Percentiles rank a stretch among this genome's conserved stretches.
Conservation (phyloP, 2,797 vertebrate species). For the Passerculus sandwichensis region DNA sequence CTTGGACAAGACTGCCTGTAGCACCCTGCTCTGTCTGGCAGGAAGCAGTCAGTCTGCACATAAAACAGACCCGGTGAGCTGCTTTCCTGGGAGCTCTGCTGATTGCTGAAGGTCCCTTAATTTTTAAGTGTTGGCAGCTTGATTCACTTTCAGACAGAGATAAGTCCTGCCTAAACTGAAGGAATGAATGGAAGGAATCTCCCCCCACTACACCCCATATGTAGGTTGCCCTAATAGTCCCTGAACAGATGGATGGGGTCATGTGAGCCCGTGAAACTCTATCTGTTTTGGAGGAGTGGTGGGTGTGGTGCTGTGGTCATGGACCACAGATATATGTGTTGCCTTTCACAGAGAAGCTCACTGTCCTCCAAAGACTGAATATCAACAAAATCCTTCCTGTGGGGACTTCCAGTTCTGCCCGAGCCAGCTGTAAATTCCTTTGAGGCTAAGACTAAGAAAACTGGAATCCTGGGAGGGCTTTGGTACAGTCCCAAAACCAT, state of each 20-base stretch:
- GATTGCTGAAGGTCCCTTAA: not conserved
- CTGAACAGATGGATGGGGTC: not conserved
- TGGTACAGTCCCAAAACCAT: conserved; percentile 52
- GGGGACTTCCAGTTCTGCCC: conserved; percentile 53
- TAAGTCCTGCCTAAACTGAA: not conserved
- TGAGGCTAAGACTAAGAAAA: conserved; percentile 65
- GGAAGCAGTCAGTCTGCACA: not conserved
- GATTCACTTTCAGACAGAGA: not conserved
- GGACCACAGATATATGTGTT: not conserved
- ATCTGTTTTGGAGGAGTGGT: not conserved
- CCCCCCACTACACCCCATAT: not conserved
- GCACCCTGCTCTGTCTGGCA: not conserved
- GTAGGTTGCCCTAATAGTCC: conserved; percentile 5
- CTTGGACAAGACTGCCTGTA: not conserved
- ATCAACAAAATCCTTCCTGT: conserved; percentile 57
- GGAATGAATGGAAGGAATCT: not conserved
- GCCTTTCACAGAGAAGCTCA: conserved; percentile 24
- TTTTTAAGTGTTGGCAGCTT: not conserved
- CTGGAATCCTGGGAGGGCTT: conserved; percentile 70
- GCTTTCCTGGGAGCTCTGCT: not conserved
- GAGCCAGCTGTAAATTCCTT: conserved; percentile 52
- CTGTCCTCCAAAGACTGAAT: conserved; percentile 40
- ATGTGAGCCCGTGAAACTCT: conserved; percentile 21
- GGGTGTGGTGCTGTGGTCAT: not conserved
- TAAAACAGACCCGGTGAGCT: not conserved